Evolutionary conservation across 2,888 invertebrate species (phyloP).

Genomic region (Hermodice carunculata): DNA sequence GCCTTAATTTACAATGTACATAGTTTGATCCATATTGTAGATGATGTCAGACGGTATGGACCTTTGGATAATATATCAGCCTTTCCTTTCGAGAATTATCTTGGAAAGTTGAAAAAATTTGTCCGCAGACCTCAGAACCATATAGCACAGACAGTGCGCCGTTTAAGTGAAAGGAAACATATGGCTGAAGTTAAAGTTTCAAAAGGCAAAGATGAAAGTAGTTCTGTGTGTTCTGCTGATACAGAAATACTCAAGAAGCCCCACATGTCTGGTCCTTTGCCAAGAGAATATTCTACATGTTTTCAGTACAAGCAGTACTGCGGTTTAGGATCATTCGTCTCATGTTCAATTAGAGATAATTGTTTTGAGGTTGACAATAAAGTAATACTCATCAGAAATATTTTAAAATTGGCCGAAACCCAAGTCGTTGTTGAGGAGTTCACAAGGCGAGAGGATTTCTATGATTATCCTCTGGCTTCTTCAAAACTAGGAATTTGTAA

Average conservation of each 20-base stretch:
- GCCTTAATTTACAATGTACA: too few relatives aligned
- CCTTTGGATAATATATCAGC: background rate
- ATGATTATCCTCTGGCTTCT: background rate
- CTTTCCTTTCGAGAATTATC: background rate
- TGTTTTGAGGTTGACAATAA: background rate
- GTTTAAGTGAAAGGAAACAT: background rate
- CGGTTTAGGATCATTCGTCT: background rate
- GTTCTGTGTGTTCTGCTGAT: too few relatives aligned
- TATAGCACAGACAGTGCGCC: background rate
- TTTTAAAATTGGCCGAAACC: background rate
- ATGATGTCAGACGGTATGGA: background rate
- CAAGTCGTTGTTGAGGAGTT: background rate
- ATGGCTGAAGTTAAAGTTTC: background rate
- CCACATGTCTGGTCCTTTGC: background rate
- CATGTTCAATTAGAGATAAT: background rate
- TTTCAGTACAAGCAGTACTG: background rate
- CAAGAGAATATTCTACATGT: background rate
- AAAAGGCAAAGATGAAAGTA: background rate
- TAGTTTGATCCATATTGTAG: background rate
- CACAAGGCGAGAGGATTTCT: background rate
- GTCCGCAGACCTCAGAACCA: background rate
- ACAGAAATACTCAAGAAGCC: too few relatives aligned
- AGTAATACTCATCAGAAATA: background rate
- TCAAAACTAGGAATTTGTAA: background rate
- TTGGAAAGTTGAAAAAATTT: background rate